Percentiles rank a stretch among this genome's conserved stretches.
These are phyloP conservation scores for Stichopus chloronotus DNA, from an alignment of 35 echinoderm and acorn worm genomes.

Conservation along the genomic window DNA sequence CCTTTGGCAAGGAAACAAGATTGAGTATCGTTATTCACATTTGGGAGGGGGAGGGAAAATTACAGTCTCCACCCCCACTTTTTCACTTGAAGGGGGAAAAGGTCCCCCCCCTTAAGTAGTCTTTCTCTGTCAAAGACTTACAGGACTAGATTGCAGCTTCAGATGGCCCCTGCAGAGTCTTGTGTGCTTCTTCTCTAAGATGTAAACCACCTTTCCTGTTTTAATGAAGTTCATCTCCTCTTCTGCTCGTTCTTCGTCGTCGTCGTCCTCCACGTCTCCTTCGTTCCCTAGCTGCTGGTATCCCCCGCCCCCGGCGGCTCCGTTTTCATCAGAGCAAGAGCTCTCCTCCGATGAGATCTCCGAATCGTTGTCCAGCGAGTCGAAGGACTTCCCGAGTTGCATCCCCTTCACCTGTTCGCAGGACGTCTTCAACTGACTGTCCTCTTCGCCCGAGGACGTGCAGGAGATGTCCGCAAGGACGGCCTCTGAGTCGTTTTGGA, in stretches of 20 bases:
- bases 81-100: too few relatives aligned
- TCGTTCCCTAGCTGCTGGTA: constrained; percentile 34
- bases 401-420: constrained; percentile 28
- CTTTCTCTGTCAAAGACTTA: constrained; percentile 8
- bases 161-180: constrained; percentile 79
- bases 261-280: constrained; percentile 1
- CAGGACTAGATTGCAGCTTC: constrained; percentile 57
- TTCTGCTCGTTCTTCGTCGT: not conserved
- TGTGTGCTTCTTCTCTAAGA: constrained; percentile 85
- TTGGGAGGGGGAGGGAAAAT: too few relatives aligned
- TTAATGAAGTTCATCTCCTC: constrained; percentile 50
- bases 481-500: constrained; percentile 62
- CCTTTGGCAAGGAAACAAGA: too few relatives aligned
- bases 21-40: too few relatives aligned
- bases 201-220: constrained; percentile 89
- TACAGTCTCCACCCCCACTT: too few relatives aligned
- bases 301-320: constrained; percentile 31
- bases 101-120: too few relatives aligned
- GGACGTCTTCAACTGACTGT: constrained; percentile 9
- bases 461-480: constrained; percentile 62
- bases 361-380: constrained; percentile 50
- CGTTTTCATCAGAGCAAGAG: constrained; percentile 37
- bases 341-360: constrained; percentile 39
- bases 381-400: constrained; percentile 48
- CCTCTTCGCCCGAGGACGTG: constrained; percentile 60